Evolutionary conservation across 92 coral and sea anemone species (phyloP).

Genomic region (Porites divaricata): DNA sequence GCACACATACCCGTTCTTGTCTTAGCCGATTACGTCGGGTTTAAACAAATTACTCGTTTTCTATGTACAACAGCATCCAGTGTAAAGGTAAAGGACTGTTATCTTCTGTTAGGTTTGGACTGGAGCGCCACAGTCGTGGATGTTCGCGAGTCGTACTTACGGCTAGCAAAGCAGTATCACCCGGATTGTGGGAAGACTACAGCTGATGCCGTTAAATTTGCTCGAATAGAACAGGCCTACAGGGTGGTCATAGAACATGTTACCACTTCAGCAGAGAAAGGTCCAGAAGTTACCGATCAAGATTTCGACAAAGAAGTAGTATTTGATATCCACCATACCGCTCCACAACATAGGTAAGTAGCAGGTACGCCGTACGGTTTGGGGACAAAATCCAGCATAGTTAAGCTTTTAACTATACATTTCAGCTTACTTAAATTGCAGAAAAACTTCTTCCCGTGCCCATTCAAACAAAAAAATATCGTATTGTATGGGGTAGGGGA

Average conservation of each 20-base stretch:
- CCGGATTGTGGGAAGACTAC: conserved; percentile 72
- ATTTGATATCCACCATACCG: conserved; percentile 75
- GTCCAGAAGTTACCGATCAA: conserved; percentile 25
- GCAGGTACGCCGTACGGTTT: too few species aligned
- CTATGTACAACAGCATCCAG: conserved; percentile 13
- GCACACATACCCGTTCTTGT: not conserved
- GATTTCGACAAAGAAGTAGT: conserved; percentile 48
- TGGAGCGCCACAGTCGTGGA: conserved; percentile 60
- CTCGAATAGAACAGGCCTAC: conserved; percentile 68
- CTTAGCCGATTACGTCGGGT: not conserved
- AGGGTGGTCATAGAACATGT: conserved; percentile 64
- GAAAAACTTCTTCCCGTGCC: too few species aligned
- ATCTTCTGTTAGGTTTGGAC: conserved; percentile 60
- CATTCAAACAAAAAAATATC: too few species aligned
- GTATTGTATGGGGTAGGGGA: too few species aligned
- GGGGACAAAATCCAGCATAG: not conserved
- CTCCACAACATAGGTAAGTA: conserved; percentile 76
- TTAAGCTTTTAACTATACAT: too few species aligned
- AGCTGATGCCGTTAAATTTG: conserved; percentile 68
- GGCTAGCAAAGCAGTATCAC: conserved; percentile 72
- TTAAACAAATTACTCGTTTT: not conserved
- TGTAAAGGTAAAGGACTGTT: conserved; percentile 55
- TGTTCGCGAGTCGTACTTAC: conserved; percentile 69
- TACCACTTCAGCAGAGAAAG: conserved; percentile 20
- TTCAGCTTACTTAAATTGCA: too few species aligned